Base-by-base conservation (phyloP, 1,140 invertebrate genomes). In the Hylaeus volcanicus region DNA sequence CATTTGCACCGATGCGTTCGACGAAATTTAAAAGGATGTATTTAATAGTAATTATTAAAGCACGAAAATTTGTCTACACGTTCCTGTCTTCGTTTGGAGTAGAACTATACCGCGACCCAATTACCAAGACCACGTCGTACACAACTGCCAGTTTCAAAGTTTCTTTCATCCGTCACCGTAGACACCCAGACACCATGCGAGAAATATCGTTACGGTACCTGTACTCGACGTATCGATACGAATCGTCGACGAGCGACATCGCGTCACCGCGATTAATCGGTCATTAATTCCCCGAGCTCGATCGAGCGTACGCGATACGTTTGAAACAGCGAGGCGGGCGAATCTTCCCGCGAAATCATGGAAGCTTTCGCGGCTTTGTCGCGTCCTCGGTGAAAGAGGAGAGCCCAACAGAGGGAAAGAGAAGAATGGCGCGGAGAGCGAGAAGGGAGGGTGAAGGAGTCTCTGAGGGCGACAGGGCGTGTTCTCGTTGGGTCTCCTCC, bases 391-490 rank as follows among this genome's bases (percentile, higher is more conserved):
- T 9, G 26, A 15, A 82, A 63, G 6, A 15, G 43, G 68, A n/a
- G 5, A 15, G 39, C 63, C 11, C 58, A 39, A 45, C 37, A 74
- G 72, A 48, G 41, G 1, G 41, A 53, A 48, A 12, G 26, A 69
- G 79, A 26, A 55, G 63, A 63, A 11, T 12, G 37, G 11, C 9
- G 3, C 9, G 5, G 11, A 71, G 45, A 68, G 9, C 51, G 73
- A 41, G n/a, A 64, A 8, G 39, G 65, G 61, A 75, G 74, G 75
- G 78, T 81, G 86, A 87, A 83, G 86, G 70, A 86, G 84, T 73
- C 68, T 83, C 82, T 65, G 80, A 88, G 86, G 84, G 81, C 84
- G 76, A 86, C 85, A 86, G 84, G 81, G 85, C 74, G 82, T 86
- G 84, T 81, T 84, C 86, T 86, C 76, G 73, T 66, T 55, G 84